phyloP scores from a whole-genome alignment of 2,888 invertebrate genomes.

The Eilema depressum region DNA sequence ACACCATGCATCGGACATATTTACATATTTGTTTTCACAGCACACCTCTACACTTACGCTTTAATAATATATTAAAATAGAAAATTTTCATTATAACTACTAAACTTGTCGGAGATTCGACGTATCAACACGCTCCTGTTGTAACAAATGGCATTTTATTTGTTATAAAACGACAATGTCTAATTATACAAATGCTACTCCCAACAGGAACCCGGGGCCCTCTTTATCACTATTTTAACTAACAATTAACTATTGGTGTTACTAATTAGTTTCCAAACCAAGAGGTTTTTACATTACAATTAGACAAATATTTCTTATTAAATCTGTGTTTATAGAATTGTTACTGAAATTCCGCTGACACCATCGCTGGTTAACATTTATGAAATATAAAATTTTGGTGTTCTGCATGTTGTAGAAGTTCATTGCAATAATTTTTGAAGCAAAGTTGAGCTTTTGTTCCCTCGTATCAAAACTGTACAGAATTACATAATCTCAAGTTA shows the following conservation, averaged over 20 bases:
- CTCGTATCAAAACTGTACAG: conserved; percentile 69
- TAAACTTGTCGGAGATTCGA: conserved; percentile 82
- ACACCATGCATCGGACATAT: conserved; percentile 64
- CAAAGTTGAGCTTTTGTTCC: conserved; percentile 71
- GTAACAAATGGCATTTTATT: conserved; percentile 60
- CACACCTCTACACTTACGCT: conserved; percentile 74
- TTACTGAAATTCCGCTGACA: conserved; percentile 46
- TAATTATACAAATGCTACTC: conserved; percentile 84
- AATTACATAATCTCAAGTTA: conserved; percentile 54
- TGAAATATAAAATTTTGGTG: conserved; percentile 48
- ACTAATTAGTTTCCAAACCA: conserved; percentile 65
- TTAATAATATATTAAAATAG: conserved; percentile 85
- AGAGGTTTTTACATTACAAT: conserved; percentile 58
- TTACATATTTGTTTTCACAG: conserved; percentile 71
- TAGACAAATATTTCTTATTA: conserved; percentile 65
- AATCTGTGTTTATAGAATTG: conserved; percentile 53
- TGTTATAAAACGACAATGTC: conserved; percentile 77
- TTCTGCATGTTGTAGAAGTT: conserved; percentile 36
- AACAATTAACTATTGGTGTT: conserved; percentile 82
- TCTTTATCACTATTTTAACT: conserved; percentile 74
- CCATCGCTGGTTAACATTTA: conserved; percentile 22
- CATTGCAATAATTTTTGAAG: conserved; percentile 47
- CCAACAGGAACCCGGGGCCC: conserved; percentile 76
- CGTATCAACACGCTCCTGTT: conserved; percentile 68
- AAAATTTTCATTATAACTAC: conserved; percentile 83